These are phyloP conservation scores for Pteropus rufus DNA, from an alignment of 2,797 vertebrate species.

Conservation along the genomic window DNA sequence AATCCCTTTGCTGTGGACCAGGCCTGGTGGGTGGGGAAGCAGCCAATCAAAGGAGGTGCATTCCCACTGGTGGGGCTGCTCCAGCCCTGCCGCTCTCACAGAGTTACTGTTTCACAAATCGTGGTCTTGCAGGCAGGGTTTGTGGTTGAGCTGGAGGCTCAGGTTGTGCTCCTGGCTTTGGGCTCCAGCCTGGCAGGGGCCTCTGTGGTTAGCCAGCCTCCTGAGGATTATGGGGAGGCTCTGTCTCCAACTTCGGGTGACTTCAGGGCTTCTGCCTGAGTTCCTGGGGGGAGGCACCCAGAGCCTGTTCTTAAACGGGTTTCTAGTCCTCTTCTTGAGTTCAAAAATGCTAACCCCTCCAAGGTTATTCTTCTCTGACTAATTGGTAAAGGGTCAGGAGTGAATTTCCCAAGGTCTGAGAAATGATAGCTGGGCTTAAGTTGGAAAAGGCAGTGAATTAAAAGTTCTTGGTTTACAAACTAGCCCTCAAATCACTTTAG, in stretches of 20 bases:
- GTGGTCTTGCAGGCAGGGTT: not conserved
- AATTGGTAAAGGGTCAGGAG: not conserved
- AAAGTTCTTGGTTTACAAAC: constrained; percentile 10
- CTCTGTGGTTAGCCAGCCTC: constrained; percentile 22
- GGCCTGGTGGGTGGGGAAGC: not conserved
- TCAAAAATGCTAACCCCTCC: not conserved
- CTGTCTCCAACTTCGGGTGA: constrained; percentile 3
- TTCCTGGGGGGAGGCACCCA: not conserved
- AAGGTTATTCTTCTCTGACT: not conserved
- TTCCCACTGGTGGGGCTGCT: not conserved
- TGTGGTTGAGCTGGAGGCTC: constrained; percentile 26
- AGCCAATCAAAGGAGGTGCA: not conserved
- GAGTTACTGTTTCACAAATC: not conserved
- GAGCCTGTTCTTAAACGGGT: not conserved
- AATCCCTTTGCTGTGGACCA: not conserved
- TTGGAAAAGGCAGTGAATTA: not conserved
- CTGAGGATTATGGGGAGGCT: not conserved
- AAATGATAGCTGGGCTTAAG: not conserved
- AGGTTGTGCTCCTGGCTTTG: constrained; percentile 25
- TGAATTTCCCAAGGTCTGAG: not conserved
- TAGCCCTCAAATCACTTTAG: not conserved
- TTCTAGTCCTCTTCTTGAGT: not conserved
- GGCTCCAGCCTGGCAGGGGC: not conserved
- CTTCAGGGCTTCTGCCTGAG: not conserved
- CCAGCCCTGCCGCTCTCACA: not conserved